Evolutionary conservation across 2,888 invertebrate genomes (phyloP).

Genomic region (Dolichomitus sp.): DNA sequence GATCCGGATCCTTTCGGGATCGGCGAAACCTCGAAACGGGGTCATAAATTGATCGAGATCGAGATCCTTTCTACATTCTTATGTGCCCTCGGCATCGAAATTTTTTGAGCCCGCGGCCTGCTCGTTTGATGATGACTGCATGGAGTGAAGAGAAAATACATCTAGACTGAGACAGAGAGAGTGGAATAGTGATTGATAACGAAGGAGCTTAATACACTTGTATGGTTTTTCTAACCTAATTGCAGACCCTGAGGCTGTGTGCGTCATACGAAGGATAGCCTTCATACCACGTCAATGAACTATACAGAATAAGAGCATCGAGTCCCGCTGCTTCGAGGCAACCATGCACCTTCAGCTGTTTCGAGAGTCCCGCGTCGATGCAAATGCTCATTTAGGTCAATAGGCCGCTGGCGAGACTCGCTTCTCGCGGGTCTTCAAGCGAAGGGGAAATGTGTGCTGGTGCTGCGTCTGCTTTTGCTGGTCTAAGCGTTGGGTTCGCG

Average conservation of each 20-base stretch:
- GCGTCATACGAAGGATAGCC: not conserved
- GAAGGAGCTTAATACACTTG: constrained; percentile 4
- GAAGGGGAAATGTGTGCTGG: constrained; percentile 53
- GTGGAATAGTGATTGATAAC: not conserved
- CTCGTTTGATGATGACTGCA: constrained; percentile 3
- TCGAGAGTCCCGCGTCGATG: constrained; percentile 60
- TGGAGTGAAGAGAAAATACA: not conserved
- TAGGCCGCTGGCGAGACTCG: constrained; percentile 73
- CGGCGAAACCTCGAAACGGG: constrained; percentile 41
- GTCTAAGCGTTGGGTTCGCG: constrained; percentile 24
- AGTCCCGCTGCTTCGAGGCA: constrained; percentile 39
- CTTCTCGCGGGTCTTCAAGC: constrained; percentile 51
- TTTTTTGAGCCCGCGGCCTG: not conserved
- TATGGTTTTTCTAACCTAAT: not conserved
- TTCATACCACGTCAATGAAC: not conserved
- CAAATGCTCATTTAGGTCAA: constrained; percentile 78
- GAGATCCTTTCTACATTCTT: constrained; percentile 45
- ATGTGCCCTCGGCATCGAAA: not conserved
- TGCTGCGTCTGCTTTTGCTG: constrained; percentile 50
- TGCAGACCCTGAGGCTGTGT: not conserved
- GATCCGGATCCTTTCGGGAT: constrained; percentile 61
- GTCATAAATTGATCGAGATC: constrained; percentile 41
- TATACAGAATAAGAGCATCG: constrained; percentile 26
- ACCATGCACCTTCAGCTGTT: constrained; percentile 52
- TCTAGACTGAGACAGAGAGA: not conserved